phyloP scores from a whole-genome alignment of 1,140 invertebrate genomes.

The Probaryconus sp. region DNA sequence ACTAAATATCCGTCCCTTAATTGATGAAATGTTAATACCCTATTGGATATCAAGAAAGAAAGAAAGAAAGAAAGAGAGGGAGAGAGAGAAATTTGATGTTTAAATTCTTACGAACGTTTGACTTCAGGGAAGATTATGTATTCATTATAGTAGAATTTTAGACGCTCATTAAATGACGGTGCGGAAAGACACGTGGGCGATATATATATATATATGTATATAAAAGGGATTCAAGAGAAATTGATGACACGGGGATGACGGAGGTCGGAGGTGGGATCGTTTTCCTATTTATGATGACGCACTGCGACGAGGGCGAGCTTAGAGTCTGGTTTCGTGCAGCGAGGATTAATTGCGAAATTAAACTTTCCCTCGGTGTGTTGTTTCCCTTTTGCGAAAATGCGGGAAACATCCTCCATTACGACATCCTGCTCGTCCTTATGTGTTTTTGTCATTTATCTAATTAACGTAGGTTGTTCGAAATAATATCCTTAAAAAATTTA shows the following conservation, averaged over 20 bases:
- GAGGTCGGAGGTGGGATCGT: slow-evolving; percentile 44
- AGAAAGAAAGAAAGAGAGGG: no score
- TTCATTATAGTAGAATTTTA: slow-evolving; percentile 21
- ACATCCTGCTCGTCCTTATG: slow-evolving; percentile 21
- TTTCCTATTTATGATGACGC: slow-evolving; percentile 60
- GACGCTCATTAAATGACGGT: slow-evolving; percentile 21
- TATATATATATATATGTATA: no score
- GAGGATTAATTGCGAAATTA: slow-evolving; percentile 60
- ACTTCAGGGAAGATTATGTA: slow-evolving; percentile 17
- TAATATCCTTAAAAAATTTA: background rate
- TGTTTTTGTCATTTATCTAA: slow-evolving; percentile 46
- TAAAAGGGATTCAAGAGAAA: slow-evolving; percentile 36
- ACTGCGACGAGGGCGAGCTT: slow-evolving; percentile 53
- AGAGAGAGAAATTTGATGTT: background rate
- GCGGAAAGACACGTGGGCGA: slow-evolving; percentile 15
- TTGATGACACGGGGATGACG: slow-evolving; percentile 52
- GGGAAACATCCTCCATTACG: slow-evolving; percentile 28
- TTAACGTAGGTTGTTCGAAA: slow-evolving; percentile 26
- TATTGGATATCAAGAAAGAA: no score
- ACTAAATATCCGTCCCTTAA: no score
- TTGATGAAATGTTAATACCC: no score
- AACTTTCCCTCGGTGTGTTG: slow-evolving; percentile 49
- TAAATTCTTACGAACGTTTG: background rate
- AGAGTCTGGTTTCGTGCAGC: slow-evolving; percentile 23
- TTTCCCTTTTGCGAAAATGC: slow-evolving; percentile 28